These are phyloP conservation scores for Oophaga pumilio DNA, from an alignment of 2,113 vertebrate genomes.

Conservation along the genomic window DNA sequence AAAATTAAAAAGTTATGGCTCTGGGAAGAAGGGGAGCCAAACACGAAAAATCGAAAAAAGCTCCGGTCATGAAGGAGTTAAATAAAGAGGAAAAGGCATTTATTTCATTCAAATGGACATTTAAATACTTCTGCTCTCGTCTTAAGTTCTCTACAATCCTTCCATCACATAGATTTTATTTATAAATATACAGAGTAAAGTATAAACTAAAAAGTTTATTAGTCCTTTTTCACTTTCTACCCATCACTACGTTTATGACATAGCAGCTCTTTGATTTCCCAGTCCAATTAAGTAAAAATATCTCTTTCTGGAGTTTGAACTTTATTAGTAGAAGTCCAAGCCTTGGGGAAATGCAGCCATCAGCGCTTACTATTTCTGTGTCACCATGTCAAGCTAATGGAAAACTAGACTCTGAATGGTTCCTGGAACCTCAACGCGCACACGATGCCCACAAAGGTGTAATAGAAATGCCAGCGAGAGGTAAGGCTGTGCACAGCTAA, in stretches of 20 bases:
- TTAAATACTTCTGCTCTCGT: no score
- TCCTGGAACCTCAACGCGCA: constrained; percentile 24
- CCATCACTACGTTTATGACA: not conserved
- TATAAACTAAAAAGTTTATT: not conserved
- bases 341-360: constrained; percentile 13
- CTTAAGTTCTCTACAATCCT: no score
- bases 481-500: constrained; percentile 7
- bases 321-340: not conserved
- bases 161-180: no score
- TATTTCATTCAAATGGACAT: no score
- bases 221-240: not conserved
- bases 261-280: not conserved
- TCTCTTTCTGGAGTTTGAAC: not conserved
- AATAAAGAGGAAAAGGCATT: no score
- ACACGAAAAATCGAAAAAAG: no score
- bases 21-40: no score
- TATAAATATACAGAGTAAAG: no score
- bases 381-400: constrained; percentile 24
- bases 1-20: no score
- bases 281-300: constrained; percentile 13
- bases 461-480: constrained; percentile 41
- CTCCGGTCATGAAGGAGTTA: no score
- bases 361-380: not conserved
- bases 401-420: constrained; percentile 14
- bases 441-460: constrained; percentile 14